These are phyloP conservation scores for Brachyhypopomus occidentalis DNA, from an alignment of 2,113 vertebrate species.

Conservation along the genomic window DNA sequence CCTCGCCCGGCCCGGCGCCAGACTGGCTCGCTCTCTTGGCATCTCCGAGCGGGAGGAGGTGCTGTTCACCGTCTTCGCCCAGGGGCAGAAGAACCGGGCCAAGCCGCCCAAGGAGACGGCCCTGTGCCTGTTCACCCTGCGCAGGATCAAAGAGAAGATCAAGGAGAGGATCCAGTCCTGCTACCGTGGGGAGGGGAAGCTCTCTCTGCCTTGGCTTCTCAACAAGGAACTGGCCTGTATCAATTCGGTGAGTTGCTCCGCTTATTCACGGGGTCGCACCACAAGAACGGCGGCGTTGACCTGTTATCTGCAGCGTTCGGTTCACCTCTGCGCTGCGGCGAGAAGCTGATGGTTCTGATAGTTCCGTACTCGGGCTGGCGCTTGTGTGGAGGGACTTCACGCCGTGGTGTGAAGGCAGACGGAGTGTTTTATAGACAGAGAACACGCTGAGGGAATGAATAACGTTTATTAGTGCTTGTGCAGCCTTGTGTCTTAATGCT, in stretches of 20 bases:
- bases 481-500: neutral
- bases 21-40: conserved; percentile 85
- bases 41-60: conserved; percentile 88
- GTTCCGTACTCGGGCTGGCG: neutral
- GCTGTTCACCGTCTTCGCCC: conserved; percentile 92
- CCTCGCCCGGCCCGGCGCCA: conserved; percentile 83
- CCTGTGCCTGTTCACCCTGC: conserved; percentile 93
- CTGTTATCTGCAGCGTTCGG: no score
- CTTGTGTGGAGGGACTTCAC: neutral
- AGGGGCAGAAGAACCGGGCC: conserved; percentile 96
- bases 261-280: no score
- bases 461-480: neutral
- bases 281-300: no score
- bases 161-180: no score
- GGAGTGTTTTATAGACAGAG: neutral
- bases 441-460: neutral
- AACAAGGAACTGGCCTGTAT: no score
- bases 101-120: conserved; percentile 94
- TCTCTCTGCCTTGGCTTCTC: no score
- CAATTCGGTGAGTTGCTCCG: no score
- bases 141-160: conserved; percentile 94
- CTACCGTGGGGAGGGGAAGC: no score
- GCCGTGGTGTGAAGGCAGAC: neutral
- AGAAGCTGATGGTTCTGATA: neutral
- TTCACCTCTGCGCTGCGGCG: no score